Evolutionary conservation across 2,113 vertebrate species (phyloP), one percentile per base, ranked within the genome.

Genomic region (Hipposideros armiger): DNA sequence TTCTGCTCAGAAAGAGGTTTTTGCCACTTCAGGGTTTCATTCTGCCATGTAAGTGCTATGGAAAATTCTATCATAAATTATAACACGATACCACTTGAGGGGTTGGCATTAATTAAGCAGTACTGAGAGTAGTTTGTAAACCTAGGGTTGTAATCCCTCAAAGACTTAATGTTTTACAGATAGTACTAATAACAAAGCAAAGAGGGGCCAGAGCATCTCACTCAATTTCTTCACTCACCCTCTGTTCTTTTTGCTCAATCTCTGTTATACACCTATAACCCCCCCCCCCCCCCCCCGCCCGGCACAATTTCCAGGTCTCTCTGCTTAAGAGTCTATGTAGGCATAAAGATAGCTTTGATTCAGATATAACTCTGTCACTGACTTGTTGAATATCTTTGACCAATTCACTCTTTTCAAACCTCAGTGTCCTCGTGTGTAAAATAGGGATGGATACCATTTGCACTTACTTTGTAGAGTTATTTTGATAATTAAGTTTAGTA

Each of bases 61-160:
- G 42, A 77, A 90, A 87, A 93, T 91, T 42, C n/a, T 84, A 6
- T 58, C 7, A 50, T 36, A 87, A 88, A 30, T 72, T 85, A 26
- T 93, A 91, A 52, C 24, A 19, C 2, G 32, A 0, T 73, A 22
- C 0, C 7, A 5, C 3, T 17, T 15, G 30, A 36, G 0, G 1
- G 7, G 4, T 50, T 4, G 30, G 22, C 8, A 88, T 95, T 90
- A 52, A 72, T 83, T 87, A 78, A 95, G 36, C 26, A 42, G 50
- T 36, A 5, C 54, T 82, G 42, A 19, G n/a, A 60, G 14, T 62
- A 70, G 1, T 83, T 93, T 77, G 54, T 9, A 95, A 74, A 10
- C 4, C 42, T 28, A 78, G 45, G 2, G 4, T 82, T 95, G 42
- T 60, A 87, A 28, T 42, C 2, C 45, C 17, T 93, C 16, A 52